Conservation (phyloP, 2,797 vertebrate genomes). For the Typhlichthys eigenmanni region DNA sequence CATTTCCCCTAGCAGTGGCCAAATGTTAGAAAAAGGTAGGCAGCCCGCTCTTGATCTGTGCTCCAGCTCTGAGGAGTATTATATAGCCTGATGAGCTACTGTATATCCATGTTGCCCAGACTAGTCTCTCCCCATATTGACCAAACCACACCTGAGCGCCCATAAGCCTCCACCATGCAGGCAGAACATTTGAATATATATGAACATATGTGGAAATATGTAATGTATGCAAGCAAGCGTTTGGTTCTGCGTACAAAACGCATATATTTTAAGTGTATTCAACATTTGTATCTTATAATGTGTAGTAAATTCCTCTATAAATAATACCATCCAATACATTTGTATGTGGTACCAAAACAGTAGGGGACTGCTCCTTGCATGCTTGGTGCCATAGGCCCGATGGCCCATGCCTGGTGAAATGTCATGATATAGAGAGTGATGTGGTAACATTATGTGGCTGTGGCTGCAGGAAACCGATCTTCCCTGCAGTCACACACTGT, state of each 20-base stretch:
- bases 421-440: slow-evolving; percentile 54
- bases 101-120: slow-evolving; percentile 51
- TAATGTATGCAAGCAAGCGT: neutral
- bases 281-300: too few relatives aligned
- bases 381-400: neutral
- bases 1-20: slow-evolving; percentile 78
- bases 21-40: slow-evolving; percentile 61
- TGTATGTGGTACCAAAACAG: too few relatives aligned
- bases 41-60: slow-evolving; percentile 66
- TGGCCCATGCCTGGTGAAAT: slow-evolving; percentile 35
- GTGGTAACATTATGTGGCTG: slow-evolving; percentile 52
- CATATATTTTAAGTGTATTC: too few relatives aligned
- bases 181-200: neutral
- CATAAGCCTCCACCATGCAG: slow-evolving; percentile 29
- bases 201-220: neutral
- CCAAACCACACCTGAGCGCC: slow-evolving; percentile 40
- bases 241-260: too few relatives aligned
- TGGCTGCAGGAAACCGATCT: slow-evolving; percentile 64
- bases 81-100: slow-evolving; percentile 60
- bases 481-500: slow-evolving; percentile 63
- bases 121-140: slow-evolving; percentile 48
- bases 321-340: too few relatives aligned
- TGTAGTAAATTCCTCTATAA: too few relatives aligned
- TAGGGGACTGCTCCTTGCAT: neutral
- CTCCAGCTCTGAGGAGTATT: slow-evolving; percentile 70